A percentile compares a stretch with the other conserved stretches of the same genome.
Evolutionary conservation across 2,113 vertebrate genomes (phyloP).

Genomic region (Phycodurus eques): DNA sequence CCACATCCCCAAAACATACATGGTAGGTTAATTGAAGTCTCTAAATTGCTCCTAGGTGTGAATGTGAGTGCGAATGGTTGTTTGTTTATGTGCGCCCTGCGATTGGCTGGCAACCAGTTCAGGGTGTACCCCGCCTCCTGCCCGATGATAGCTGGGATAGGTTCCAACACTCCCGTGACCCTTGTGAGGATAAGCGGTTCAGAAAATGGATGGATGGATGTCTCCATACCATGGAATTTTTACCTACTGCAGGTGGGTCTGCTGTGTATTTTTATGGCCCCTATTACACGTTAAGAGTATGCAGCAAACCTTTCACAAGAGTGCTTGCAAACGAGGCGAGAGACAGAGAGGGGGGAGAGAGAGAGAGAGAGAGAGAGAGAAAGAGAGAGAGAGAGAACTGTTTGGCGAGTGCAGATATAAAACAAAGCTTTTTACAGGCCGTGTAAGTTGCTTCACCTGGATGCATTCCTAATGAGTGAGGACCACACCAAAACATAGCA

Average conservation of each 20-base stretch:
- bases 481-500: background rate
- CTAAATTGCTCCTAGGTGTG: no score
- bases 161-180: no score
- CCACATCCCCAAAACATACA: no score
- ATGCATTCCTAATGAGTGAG: conserved; percentile 20
- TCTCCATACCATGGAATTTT: background rate
- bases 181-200: no score
- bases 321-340: conserved; percentile 31
- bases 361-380: background rate
- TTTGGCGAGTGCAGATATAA: conserved; percentile 1
- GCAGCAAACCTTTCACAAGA: conserved; percentile 57
- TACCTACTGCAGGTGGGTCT: background rate
- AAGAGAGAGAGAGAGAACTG: conserved; percentile 2
- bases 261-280: conserved; percentile 46
- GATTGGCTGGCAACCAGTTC: no score
- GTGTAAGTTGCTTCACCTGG: conserved; percentile 39
- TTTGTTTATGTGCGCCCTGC: no score
- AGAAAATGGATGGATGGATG: no score
- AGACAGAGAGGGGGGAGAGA: background rate
- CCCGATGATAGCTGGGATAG: no score
- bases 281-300: conserved; percentile 43
- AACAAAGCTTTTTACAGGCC: conserved; percentile 42
- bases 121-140: no score
- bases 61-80: no score
- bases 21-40: no score